Base-by-base conservation (phyloP, 2,888 invertebrate species). In the Chrysolina oricalcia region DNA sequence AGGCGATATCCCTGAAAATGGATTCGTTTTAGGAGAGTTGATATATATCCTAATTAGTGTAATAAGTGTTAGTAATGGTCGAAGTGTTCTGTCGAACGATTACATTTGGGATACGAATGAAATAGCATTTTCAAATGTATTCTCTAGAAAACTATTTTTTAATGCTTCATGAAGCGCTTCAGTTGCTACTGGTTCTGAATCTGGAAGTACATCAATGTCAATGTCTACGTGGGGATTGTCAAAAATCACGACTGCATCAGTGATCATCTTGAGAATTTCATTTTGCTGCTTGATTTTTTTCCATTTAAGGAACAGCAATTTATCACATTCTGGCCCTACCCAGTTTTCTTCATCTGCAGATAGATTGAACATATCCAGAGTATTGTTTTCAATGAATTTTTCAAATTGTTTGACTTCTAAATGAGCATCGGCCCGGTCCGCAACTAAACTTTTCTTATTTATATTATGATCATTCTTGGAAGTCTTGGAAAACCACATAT, bases 311-410 rank as follows among this genome's bases (percentile, higher is more conserved):
- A 48, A 48, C 48, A 48, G 48, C 15, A 13, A 48, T 48, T 48
- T 48, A 15, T 48, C 48, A 48, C 15, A 48, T 48, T 48, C 9
- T 48, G 48, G 48, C 15, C 48, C n/a, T 48, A 40, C 48, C 48
- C 48, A 48, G 48, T 48, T 48, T 48, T 48, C 48, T 48, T 48
- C 48, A 48, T 48, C 48, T 48, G 15, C 48, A 48, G 5, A 13
- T 48, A 10, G 48, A 10, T 48, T 15, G 48, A 48, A 48, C 48
- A 15, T 48, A 48, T 48, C 48, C 48, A 48, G 48, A n/a, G 48
- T 48, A 48, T 48, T 48, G 5, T 48, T 48, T 15, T 48, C 48
- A 48, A 48, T 48, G 48, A 48, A 48, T 48, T 48, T 48, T 48
- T 48, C n/a, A n/a, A 48, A 48, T 48, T 13, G 48, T 48, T 48